Evolutionary conservation across 2,888 invertebrate species (phyloP), one percentile per base, ranked within the genome.

Genomic region (Sceliomorpha sp.): DNA sequence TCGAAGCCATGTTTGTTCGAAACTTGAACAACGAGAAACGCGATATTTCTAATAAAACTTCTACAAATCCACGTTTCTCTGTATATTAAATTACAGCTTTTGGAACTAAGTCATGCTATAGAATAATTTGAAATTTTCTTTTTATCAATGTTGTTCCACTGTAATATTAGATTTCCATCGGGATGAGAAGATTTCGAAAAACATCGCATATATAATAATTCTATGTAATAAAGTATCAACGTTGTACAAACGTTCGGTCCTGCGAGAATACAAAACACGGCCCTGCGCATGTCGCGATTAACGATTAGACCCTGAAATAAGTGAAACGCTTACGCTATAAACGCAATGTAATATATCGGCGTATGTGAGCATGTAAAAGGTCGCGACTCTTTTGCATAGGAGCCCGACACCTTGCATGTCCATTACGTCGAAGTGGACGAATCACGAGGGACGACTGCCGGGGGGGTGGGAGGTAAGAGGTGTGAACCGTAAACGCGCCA

Each of bases 401-500:
- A 73, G 73, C 26, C 77, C 84, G 73, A 82, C 83, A 84, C 84
- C 85, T 85, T 85, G 85, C 81, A 79, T 83, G 84, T 83, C 84
- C 83, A 85, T 85, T 84, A 84, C 79, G 78, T 74, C 73, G 70
- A 56, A 73, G 63, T 68, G 70, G 60, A 60, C 45, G 48, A 45
- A 36, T 53, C 50, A 31, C 36, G 56, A 58, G 51, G 14, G 55
- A n/a, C 1, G 45, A 37, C 29, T 50, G 45, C 29, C 32, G 9
- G 45, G 45, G 47, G 39, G 10, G 32, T 26, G 37, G 40, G 66
- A 68, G 48, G 73, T 69, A 73, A 80, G 83, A 85, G 83, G 85
- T 85, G 85, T 78, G 84, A 85, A 83, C 78, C 80, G 84, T 85
- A 84, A 85, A 84, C 82, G 85, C 85, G 85, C 83, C 85, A 84